phyloP scores from a whole-genome alignment of 2,797 vertebrate genomes.

The Phoebastria nigripes region DNA sequence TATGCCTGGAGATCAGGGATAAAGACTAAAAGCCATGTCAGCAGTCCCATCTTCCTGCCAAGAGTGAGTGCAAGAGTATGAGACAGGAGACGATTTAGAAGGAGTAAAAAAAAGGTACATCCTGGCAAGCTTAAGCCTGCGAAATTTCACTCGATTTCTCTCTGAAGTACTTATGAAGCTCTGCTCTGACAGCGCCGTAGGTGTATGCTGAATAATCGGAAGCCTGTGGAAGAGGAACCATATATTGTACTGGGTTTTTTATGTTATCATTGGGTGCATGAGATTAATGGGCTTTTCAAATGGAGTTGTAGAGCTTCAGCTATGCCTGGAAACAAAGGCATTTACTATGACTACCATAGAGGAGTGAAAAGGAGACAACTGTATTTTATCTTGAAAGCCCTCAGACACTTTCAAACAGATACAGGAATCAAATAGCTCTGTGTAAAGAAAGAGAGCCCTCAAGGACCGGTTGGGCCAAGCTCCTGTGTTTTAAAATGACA shows the following conservation, averaged over 20 bases:
- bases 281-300: constrained; percentile 30
- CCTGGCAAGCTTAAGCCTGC: not conserved
- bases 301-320: not conserved
- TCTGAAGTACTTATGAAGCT: not conserved
- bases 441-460: not conserved
- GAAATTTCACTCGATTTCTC: not conserved
- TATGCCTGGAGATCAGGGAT: not conserved
- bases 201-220: not conserved
- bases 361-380: constrained; percentile 2
- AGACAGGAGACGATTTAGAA: not conserved
- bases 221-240: not conserved
- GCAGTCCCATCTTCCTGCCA: not conserved
- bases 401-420: not conserved
- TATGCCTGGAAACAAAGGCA: constrained; percentile 13
- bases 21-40: not conserved
- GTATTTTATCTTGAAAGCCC: constrained; percentile 39
- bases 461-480: not conserved
- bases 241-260: not conserved
- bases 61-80: not conserved
- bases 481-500: not conserved
- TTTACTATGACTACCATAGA: not conserved
- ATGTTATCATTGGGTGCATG: not conserved
- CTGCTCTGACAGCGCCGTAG: not conserved
- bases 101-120: not conserved
- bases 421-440: not conserved